phyloP scores from a whole-genome alignment of 2,888 invertebrate species.

The Abscondita cerata region DNA sequence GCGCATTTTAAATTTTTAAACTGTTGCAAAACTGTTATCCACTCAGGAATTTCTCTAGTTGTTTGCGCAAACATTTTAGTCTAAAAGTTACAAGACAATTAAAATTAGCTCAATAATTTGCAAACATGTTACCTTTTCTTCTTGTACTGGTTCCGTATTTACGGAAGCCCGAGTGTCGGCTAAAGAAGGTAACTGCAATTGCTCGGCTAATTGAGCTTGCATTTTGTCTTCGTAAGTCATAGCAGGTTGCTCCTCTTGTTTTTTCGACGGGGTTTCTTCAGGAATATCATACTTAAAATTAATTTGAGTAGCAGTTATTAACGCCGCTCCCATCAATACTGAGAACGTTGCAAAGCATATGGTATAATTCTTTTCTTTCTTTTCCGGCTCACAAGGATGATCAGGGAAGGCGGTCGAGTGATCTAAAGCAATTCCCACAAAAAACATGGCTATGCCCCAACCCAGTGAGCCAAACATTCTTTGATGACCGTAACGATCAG shows the following conservation, averaged over 20 bases:
- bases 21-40: constrained; percentile 89
- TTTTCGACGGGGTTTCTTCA: constrained; percentile 41
- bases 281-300: constrained; percentile 70
- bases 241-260: constrained; percentile 46
- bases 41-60: constrained; percentile 89
- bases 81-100: constrained; percentile 59
- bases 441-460: constrained; percentile 99
- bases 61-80: constrained; percentile 94
- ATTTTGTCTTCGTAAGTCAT: constrained; percentile 76
- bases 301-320: constrained; percentile 90
- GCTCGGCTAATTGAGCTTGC: constrained; percentile 84
- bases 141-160: constrained; percentile 55
- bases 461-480: constrained; percentile 98
- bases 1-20: constrained; percentile 90
- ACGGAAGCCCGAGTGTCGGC: constrained; percentile 68
- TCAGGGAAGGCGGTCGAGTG: constrained; percentile 95
- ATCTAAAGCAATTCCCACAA: constrained; percentile 95
- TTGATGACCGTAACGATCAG: constrained; percentile 86
- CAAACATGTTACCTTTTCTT: constrained; percentile 58
- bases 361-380: constrained; percentile 96
- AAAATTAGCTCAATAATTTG: background rate
- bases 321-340: constrained; percentile 93
- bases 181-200: constrained; percentile 80
- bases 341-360: constrained; percentile 98
- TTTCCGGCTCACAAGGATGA: constrained; percentile 89